Conservation (phyloP, 2,888 invertebrate species). For the Trissolcus brochymenae region DNA sequence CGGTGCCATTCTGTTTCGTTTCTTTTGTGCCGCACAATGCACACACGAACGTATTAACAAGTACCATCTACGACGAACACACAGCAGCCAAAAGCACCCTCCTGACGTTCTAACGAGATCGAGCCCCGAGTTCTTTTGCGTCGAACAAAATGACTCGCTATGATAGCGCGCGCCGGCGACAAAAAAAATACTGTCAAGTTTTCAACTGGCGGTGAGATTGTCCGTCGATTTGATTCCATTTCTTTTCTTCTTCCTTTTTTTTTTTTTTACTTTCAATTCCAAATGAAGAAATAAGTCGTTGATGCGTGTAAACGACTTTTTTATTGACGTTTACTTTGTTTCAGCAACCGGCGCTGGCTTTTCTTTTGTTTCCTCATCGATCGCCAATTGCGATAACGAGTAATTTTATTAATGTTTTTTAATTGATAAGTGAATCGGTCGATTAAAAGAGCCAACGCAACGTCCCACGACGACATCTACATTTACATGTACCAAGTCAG, state of each 20-base stretch:
- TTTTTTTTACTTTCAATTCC: too few relatives aligned
- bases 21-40: conserved; percentile 42
- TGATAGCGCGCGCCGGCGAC: conserved; percentile 33
- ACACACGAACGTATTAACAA: conserved; percentile 46
- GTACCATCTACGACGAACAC: conserved; percentile 50
- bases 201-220: background rate
- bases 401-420: too few relatives aligned
- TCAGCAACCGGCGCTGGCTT: too few relatives aligned
- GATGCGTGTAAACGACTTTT: too few relatives aligned
- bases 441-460: too few relatives aligned
- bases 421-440: too few relatives aligned
- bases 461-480: too few relatives aligned
- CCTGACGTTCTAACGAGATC: conserved; percentile 53
- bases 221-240: background rate
- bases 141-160: conserved; percentile 47
- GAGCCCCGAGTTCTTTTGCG: conserved; percentile 45
- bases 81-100: conserved; percentile 33
- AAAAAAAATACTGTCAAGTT: conserved; percentile 44
- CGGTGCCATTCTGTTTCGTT: conserved; percentile 19
- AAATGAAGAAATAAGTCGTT: too few relatives aligned
- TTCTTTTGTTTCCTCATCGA: too few relatives aligned
- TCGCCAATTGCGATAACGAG: too few relatives aligned
- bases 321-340: background rate
- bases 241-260: background rate
- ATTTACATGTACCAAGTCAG: too few relatives aligned